A percentile compares a stretch with the other conserved stretches of the same genome.
Conservation (phyloP, 2,797 vertebrate species). For the Picus viridis region DNA sequence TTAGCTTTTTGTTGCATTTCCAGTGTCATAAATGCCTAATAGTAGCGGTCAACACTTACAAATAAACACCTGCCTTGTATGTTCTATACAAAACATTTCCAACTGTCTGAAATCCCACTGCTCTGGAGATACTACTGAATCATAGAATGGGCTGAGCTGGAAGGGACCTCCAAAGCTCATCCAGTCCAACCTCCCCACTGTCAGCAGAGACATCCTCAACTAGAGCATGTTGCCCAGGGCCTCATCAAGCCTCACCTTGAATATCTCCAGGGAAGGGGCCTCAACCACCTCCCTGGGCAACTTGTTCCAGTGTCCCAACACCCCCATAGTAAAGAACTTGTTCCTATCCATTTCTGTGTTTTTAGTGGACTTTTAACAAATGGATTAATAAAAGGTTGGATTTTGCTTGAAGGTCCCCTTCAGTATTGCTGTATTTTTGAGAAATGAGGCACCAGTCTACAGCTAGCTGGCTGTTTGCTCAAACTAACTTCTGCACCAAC, state of each 20-base stretch:
- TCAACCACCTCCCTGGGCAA: too few species aligned
- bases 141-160: too few species aligned
- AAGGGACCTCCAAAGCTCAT: too few species aligned
- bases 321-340: too few species aligned
- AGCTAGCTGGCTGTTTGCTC: background rate
- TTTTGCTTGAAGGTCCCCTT: background rate
- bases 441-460: background rate
- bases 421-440: background rate
- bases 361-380: background rate
- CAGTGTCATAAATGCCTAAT: conserved; percentile 3
- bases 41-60: background rate
- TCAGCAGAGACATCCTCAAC: too few species aligned
- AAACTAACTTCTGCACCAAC: background rate
- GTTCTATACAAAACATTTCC: background rate
- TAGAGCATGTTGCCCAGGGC: too few species aligned
- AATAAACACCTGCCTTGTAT: background rate
- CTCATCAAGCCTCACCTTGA: too few species aligned
- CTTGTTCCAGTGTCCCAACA: too few species aligned
- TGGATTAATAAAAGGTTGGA: background rate
- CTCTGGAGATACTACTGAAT: background rate
- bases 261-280: too few species aligned
- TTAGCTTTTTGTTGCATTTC: background rate
- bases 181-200: too few species aligned
- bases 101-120: background rate
- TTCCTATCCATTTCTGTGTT: background rate